Conservation (phyloP, 2,888 invertebrate genomes). For the Andrena fulva region DNA sequence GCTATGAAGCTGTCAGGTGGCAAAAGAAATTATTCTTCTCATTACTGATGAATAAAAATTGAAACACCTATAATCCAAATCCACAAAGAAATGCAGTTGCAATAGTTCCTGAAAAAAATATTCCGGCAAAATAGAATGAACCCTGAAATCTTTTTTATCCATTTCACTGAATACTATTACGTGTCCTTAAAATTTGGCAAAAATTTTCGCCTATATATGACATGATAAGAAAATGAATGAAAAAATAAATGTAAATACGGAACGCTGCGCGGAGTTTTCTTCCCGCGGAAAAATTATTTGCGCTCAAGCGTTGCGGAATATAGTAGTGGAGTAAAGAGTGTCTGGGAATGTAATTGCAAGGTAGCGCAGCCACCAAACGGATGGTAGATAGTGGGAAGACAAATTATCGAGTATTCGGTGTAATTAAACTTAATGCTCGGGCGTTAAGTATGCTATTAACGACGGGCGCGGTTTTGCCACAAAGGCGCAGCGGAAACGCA, state of each 20-base stretch:
- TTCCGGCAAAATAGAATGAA: too few relatives aligned
- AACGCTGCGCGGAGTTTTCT: background rate
- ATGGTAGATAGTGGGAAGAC: slow-evolving; percentile 14
- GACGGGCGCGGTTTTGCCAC: background rate
- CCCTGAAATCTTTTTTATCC: too few relatives aligned
- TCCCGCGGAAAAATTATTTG: slow-evolving; percentile 12
- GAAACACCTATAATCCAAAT: too few relatives aligned
- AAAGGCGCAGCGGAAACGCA: slow-evolving; percentile 20
- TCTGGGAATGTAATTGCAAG: slow-evolving; percentile 34
- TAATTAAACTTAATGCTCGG: slow-evolving; percentile 41
- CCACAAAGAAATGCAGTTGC: too few relatives aligned
- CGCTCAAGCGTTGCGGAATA: background rate
- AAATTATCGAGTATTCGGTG: slow-evolving; percentile 40
- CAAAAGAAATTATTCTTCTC: too few relatives aligned
- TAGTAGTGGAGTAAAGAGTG: slow-evolving; percentile 2
- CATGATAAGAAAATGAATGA: too few relatives aligned
- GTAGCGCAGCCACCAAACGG: background rate
- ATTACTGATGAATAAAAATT: too few relatives aligned
- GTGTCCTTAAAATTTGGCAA: too few relatives aligned
- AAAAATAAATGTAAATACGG: background rate
- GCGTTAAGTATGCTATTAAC: slow-evolving; percentile 45
- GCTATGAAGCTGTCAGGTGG: too few relatives aligned
- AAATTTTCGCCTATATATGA: too few relatives aligned
- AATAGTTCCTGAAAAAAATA: too few relatives aligned
- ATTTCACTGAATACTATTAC: too few relatives aligned